Evolutionary conservation across 2,888 invertebrate genomes (phyloP), one percentile per base, ranked within the genome.

Genomic region (Acrocera orbiculus): DNA sequence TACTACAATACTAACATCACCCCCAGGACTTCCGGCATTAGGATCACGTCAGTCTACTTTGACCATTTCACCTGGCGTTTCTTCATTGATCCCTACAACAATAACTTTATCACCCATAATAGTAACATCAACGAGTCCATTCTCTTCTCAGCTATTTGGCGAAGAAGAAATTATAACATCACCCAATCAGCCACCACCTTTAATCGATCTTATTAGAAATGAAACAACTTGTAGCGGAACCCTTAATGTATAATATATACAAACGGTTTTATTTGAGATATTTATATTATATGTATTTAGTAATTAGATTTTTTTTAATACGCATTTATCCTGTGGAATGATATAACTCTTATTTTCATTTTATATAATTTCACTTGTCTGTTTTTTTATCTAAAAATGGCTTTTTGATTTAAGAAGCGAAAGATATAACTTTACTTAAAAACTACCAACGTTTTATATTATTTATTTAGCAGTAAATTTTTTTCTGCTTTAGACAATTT

Each of bases 81-180:
- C n/a, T n/a, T n/a, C n/a, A n/a, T n/a, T n/a, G n/a, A 29, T 25
- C 9, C 25, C 34, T 11, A 29, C 33, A 9, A 42, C 44, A 32
- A 39, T 48, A 27, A 46, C 49, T 5, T 37, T 48, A 2, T 46
- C 49, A 14, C 46, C 52, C 30, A 45, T 50, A 27, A 42, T 51
- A 35, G 44, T 51, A 17, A 42, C 47, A 22, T 28, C 31, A 7
- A 53, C 56, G 28, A 69, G 41, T 37, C 39, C 46, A 16, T 40
- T 46, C 38, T 40, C 43, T 24, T 38, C 44, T 14, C 42, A 45
- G 15, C 34, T 46, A 4, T 43, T 42, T 34, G 40, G 35, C 14
- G 44, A 42, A 28, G 41, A 37, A 9, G 37, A 37, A 34, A 34
- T 37, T 7, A 34, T 37, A 6, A 33, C 37, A 22, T 13, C 30